Evolutionary conservation across 2,888 invertebrate species (phyloP).

Genomic region (Sympetrum striolatum): DNA sequence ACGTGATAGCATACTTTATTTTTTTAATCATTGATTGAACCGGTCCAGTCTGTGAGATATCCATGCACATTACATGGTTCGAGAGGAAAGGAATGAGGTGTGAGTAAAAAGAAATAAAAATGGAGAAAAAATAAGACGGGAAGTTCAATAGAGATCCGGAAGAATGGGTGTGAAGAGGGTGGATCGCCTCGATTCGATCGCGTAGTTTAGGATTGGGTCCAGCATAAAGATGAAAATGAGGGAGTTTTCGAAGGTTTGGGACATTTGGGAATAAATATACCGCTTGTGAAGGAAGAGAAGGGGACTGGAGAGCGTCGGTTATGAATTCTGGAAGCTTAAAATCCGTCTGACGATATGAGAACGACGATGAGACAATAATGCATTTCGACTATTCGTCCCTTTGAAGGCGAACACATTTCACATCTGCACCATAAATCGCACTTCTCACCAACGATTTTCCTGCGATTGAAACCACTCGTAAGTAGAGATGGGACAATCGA

Average conservation of each 20-base stretch:
- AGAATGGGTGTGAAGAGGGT: not conserved
- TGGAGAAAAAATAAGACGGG: not conserved
- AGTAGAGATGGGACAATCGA: too few species aligned
- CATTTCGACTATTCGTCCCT: constrained; percentile 11
- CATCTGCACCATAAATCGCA: too few species aligned
- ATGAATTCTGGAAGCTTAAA: not conserved
- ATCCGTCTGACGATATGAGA: not conserved
- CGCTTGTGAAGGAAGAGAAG: not conserved
- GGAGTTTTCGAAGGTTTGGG: not conserved
- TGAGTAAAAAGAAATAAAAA: too few species aligned
- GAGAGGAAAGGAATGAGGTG: too few species aligned
- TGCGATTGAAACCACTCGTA: too few species aligned
- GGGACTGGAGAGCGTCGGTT: not conserved
- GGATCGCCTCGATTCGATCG: not conserved
- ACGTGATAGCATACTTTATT: too few species aligned
- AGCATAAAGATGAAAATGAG: constrained; percentile 14
- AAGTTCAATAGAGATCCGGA: not conserved
- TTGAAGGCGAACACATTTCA: not conserved
- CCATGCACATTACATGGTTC: too few species aligned
- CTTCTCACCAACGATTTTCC: too few species aligned
- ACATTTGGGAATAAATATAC: not conserved
- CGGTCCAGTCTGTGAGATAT: too few species aligned
- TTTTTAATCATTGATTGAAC: too few species aligned
- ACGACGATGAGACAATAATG: not conserved
- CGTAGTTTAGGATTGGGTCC: not conserved